Base-by-base conservation (phyloP, 2,113 vertebrate genomes). In the Paradoxurus hermaphroditus region DNA sequence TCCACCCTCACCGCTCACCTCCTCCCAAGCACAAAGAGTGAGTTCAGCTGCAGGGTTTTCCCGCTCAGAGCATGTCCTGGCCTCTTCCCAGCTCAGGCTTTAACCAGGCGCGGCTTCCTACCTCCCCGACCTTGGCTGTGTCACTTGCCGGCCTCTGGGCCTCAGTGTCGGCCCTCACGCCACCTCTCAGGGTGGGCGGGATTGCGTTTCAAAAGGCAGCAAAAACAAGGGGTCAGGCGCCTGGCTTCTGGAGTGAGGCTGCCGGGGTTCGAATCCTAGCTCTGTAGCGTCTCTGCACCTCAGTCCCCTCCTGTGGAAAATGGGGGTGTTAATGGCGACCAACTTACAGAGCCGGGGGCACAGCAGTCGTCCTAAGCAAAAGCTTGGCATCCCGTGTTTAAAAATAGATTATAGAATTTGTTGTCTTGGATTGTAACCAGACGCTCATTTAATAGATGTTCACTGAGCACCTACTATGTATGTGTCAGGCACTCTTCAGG, bases 61-160 rank as follows among this genome's bases (percentile, higher is more conserved):
- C 56, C 82, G 19, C n/a, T 25, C 34, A 1, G 2, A 7, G 41
- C 1, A 19, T 49, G 44, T 68, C 70, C n/a, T n/a, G 68, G 36
- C 29, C 19, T 82, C 75, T 87, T 29, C 77, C 68, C 2, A 36
- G 49, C 49, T 39, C 49, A 2, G 56, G 25, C n/a, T 27, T 49
- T 46, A 39, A 1, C 36, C 0, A 0, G 7, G 46, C 12, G 51
- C 34, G 11, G 3, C 36, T 77, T 81, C 90, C 44, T 12, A 1
- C 13, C 51, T 79, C 77, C 0, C 0, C 19, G 82, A 31, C 39
- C 34, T 68, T 67, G 56, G 13, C 53, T 49, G 67, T 41, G 68
- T 12, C 31, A 0, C 56, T 53, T 53, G 82, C 49, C 84, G 4
- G 1, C 39, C n/a, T 65, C 39, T 5, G 7, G 21, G 44, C 78